Evolutionary conservation across 2,888 invertebrate species (phyloP), one percentile per base, ranked within the genome.

Genomic region (Linnaemya vulpina): DNA sequence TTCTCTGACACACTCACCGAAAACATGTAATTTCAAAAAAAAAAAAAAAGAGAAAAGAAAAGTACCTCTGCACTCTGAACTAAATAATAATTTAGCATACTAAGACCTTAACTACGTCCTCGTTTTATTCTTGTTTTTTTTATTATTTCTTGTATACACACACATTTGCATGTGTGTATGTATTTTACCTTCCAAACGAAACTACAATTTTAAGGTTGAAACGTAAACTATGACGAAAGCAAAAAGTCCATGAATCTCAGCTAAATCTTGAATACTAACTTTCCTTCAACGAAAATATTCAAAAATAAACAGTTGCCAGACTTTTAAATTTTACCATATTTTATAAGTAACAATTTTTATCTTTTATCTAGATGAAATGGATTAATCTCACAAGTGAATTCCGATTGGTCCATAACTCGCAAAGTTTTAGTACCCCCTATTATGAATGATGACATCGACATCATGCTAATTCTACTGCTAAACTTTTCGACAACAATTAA

Each of bases 141-240:
- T 11, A 30, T 62, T 25, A 35, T 13, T n/a, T 58, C 8, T 30
- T 73, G 35, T 35, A 40, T 49, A 60, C 30, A 30, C 5, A 30
- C 30, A 30, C 30, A 30, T 3, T 2, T 30, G 30, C 30, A 30
- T 30, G 30, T 30, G 30, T 30, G 30, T 30, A 30, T 20, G 15
- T 17, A 53, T 74, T 71, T 71, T 75, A 53, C 79, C 63, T 74
- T 70, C 76, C 53, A 68, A 73, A 79, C 43, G 49, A 70, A 78
- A 77, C 74, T 81, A 75, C 55, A 77, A 70, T 70, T 81, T 81
- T 79, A 85, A 82, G 82, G 82, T 67, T 75, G 78, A 65, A 79
- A 85, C 78, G 82, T 49, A 85, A 85, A 82, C 85, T 82, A 85
- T 85, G 85, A 85, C 85, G 85, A 85, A 82, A 85, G 78, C 78